A percentile compares a stretch with the other conserved stretches of the same genome.
phyloP scores from a whole-genome alignment of 1,140 invertebrate genomes.

The Armadillidium nasatum region DNA sequence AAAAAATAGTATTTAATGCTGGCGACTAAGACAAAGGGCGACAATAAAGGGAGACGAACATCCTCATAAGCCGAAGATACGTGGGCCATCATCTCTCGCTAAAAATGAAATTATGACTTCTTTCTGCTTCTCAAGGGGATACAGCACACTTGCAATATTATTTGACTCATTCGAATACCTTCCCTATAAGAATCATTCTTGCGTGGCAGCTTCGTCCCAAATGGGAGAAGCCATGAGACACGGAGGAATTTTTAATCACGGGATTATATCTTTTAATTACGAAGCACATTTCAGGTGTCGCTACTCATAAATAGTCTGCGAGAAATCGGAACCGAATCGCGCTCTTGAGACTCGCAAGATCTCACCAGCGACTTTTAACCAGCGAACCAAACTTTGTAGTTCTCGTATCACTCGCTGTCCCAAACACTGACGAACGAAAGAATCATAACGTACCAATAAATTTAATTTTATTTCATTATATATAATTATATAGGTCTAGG shows the following conservation, averaged over 20 bases:
- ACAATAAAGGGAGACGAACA: conserved; percentile 43
- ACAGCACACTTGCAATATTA: conserved; percentile 27
- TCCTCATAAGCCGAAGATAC: conserved; percentile 43
- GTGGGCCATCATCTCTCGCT: conserved; percentile 41
- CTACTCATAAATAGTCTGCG: not conserved
- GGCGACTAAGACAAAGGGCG: conserved; percentile 42
- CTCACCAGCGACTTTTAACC: no score
- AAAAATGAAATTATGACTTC: conserved; percentile 44
- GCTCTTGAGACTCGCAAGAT: no score
- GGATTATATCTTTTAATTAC: conserved; percentile 14
- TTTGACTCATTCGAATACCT: conserved; percentile 24
- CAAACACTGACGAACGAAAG: no score
- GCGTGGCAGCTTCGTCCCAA: conserved; percentile 10
- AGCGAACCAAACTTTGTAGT: no score
- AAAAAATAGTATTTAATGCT: conserved; percentile 43
- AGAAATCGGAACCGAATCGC: not conserved
- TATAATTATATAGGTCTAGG: not conserved
- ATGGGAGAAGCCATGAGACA: conserved; percentile 14
- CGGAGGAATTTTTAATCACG: conserved; percentile 7
- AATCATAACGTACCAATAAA: no score
- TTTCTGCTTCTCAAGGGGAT: conserved; percentile 30
- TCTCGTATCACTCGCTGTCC: no score
- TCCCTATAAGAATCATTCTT: conserved; percentile 19
- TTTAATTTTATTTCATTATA: no score
- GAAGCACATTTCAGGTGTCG: conserved; percentile 6